Conservation (phyloP, 2,797 vertebrate species). For the Pseudochromis fuscus region DNA sequence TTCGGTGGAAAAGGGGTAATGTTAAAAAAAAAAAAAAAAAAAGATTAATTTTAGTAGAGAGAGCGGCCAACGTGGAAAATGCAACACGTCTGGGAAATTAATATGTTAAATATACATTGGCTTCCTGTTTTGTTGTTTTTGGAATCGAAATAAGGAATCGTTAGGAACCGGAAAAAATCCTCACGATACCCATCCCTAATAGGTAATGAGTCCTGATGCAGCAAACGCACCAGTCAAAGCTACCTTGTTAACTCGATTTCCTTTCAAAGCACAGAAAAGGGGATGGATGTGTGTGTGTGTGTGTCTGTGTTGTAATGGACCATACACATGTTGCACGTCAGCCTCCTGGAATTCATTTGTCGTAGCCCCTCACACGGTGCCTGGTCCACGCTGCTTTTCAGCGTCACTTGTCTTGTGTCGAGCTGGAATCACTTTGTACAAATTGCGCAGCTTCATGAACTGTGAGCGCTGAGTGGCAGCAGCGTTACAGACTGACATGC, state of each 20-base stretch:
- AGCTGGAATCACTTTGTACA: constrained; percentile 27
- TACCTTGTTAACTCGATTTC: constrained; percentile 52
- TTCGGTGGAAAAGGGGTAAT: too few species aligned
- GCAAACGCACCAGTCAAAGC: constrained; percentile 21
- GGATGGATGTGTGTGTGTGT: constrained; percentile 1
- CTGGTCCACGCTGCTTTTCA: constrained; percentile 1
- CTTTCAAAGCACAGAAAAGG: constrained; percentile 28
- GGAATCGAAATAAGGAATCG: too few species aligned
- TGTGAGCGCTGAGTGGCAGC: constrained; percentile 30
- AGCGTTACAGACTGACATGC: constrained; percentile 27
- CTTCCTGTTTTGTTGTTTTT: too few species aligned
- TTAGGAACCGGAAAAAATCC: too few species aligned
- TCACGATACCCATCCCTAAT: too few species aligned
- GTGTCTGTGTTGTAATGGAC: constrained; percentile 8
- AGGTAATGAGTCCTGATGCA: constrained; percentile 15
- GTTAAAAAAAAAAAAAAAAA: too few species aligned
- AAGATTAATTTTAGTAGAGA: too few species aligned
- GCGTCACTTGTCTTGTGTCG: constrained; percentile 4
- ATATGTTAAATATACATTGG: too few species aligned
- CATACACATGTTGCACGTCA: constrained; percentile 24
- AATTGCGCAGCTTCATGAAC: constrained; percentile 24
- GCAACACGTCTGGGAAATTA: too few species aligned
- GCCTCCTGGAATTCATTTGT: constrained; percentile 30
- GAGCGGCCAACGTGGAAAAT: too few species aligned
- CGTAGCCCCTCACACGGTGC: constrained; percentile 14